phyloP scores from a whole-genome alignment of 2,888 invertebrate species.

The Andrena marginata region DNA sequence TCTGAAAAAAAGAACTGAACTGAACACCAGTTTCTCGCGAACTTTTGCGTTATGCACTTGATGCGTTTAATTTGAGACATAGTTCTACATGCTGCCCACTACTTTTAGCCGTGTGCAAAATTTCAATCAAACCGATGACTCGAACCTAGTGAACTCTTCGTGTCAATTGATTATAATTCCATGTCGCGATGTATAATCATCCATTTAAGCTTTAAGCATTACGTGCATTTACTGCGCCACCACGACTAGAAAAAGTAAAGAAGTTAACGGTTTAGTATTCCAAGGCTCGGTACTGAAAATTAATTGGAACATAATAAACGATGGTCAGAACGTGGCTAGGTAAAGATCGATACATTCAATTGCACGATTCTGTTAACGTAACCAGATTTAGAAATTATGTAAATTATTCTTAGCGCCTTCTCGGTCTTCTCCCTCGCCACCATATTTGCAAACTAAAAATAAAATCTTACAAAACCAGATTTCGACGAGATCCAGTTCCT shows the following conservation, averaged over 20 bases:
- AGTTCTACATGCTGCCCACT: too few relatives aligned
- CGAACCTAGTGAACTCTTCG: too few relatives aligned
- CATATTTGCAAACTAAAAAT: neutral
- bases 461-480: constrained; percentile 24
- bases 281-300: neutral
- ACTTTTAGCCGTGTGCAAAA: too few relatives aligned
- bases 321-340: constrained; percentile 36
- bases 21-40: too few relatives aligned
- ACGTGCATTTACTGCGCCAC: neutral
- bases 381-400: constrained; percentile 30
- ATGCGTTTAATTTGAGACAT: too few relatives aligned
- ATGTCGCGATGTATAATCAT: neutral
- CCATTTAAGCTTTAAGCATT: neutral
- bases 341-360: constrained; percentile 44
- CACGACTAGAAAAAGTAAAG: neutral
- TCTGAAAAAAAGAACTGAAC: too few relatives aligned
- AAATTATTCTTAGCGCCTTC: constrained; percentile 26
- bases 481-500: neutral
- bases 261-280: neutral
- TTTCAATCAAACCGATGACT: too few relatives aligned
- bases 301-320: constrained; percentile 37
- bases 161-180: neutral
- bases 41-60: too few relatives aligned
- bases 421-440: neutral
- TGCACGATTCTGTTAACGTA: constrained; percentile 16